These are phyloP conservation scores for Dendrocincla fuliginosa DNA, from an alignment of 2,797 vertebrate species.

Conservation along the genomic window DNA sequence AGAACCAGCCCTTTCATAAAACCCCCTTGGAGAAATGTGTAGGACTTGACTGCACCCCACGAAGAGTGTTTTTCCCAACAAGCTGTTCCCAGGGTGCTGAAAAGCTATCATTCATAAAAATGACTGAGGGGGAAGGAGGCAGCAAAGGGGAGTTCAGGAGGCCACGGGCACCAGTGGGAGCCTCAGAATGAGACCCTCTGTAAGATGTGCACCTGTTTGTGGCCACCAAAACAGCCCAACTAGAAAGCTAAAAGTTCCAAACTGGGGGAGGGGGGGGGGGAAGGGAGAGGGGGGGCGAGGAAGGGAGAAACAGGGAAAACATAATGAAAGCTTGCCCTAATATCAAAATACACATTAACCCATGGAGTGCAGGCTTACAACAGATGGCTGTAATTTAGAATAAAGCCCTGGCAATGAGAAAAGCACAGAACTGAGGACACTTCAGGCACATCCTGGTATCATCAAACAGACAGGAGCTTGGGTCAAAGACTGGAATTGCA, in stretches of 20 bases:
- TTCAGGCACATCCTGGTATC: background rate
- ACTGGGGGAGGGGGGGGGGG: background rate
- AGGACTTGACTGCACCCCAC: slow-evolving; percentile 66
- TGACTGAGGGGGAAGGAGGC: slow-evolving; percentile 69
- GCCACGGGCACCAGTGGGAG: slow-evolving; percentile 72
- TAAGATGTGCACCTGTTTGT: slow-evolving; percentile 81
- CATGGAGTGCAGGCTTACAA: background rate
- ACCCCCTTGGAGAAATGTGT: slow-evolving; percentile 52
- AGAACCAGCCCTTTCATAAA: slow-evolving; percentile 62
- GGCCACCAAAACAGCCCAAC: slow-evolving; percentile 78
- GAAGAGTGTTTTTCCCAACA: slow-evolving; percentile 66
- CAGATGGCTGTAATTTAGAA: background rate
- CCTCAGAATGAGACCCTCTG: slow-evolving; percentile 75
- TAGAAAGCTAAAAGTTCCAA: slow-evolving; percentile 69
- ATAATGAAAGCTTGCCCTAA: slow-evolving; percentile 80
- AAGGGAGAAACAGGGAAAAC: slow-evolving; percentile 65
- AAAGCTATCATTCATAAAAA: slow-evolving; percentile 81
- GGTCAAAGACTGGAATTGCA: background rate
- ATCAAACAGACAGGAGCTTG: background rate
- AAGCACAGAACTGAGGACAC: background rate
- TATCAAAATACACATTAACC: slow-evolving; percentile 72
- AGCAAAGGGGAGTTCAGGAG: slow-evolving; percentile 76
- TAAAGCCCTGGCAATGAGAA: background rate
- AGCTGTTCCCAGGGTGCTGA: slow-evolving; percentile 75
- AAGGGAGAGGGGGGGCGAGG: background rate